Evolutionary conservation across 2,888 invertebrate species (phyloP).

Genomic region (Tetragonisca angustula): DNA sequence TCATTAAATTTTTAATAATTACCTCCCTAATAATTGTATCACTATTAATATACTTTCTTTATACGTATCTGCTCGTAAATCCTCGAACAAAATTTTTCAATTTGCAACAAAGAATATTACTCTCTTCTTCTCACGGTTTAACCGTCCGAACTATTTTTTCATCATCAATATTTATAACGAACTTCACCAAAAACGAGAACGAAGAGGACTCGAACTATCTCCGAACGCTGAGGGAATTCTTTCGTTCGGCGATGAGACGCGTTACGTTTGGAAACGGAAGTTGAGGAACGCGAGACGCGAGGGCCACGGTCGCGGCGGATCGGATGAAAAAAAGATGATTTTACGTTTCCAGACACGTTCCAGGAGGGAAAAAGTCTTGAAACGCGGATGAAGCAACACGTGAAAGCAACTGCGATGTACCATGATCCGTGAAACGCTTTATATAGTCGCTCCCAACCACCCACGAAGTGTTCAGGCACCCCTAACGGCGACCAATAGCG

Average conservation of each 20-base stretch:
- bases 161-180: too few species aligned
- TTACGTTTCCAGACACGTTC: conserved; percentile 13
- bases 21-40: background rate
- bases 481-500: conserved; percentile 62
- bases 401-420: conserved; percentile 73
- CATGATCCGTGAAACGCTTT: conserved; percentile 74
- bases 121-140: background rate
- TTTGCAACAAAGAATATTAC: too few species aligned
- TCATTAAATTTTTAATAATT: background rate
- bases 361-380: conserved; percentile 3
- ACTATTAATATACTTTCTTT: background rate
- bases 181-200: background rate
- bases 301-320: background rate
- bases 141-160: too few species aligned
- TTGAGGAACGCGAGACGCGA: background rate
- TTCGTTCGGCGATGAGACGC: background rate
- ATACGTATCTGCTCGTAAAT: background rate
- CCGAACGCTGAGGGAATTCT: background rate
- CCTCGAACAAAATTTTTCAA: background rate
- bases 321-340: background rate
- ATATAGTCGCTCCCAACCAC: conserved; percentile 77
- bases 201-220: background rate
- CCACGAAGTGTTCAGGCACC: conserved; percentile 68
- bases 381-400: conserved; percentile 63
- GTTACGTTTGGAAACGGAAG: background rate